Base-by-base conservation (phyloP, 1,140 invertebrate species). In the Drosophila nikananu region DNA sequence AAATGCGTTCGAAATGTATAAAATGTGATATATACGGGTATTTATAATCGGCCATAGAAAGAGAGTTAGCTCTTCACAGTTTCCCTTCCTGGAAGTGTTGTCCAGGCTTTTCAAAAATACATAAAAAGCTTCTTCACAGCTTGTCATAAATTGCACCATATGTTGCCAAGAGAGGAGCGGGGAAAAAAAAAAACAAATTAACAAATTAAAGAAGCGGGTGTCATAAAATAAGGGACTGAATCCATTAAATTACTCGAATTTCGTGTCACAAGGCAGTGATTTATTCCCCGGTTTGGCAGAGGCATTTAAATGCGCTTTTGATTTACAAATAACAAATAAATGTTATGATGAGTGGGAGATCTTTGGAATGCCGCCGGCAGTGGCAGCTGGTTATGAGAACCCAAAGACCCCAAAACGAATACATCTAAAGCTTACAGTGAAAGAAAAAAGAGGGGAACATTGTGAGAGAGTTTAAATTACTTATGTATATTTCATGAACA, bases 241-340 rank as follows among this genome's bases (percentile, higher is more conserved):
- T 46, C 66, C 68, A 35, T 67, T 74, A 72, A 83, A 87, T 87
- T 78, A 68, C 86, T 89, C 86, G 75, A 90, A 90, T 90, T 80
- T 91, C 82, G 57, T 86, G 86, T 90, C 86, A 90, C 86, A 90
- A 75, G 68, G 68, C 67, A 55, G 57, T 90, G 86, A 90, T 90
- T 90, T 90, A 90, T 90, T 86, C 52, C 52, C 67, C 66, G 64
- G 15, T 60, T 55, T 52, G 59, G 65, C 37, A 55, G 37, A 80
- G 79, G 78, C 86, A 89, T 89, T 89, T 84, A 90, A 89, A 89
- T 77, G 62, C 75, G 71, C 66, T 84, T 87, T 86, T 86, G 84
- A 87, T 90, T 89, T 90, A 84, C 84, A 89, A 90, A 90, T 87
- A 87, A 90, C 84, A 84, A 87, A 90, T 87, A 90, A 84, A 89